Percentiles rank a stretch among this genome's conserved stretches.
Evolutionary conservation across 1,140 invertebrate species (phyloP).

Genomic region (Sycophila sp.): DNA sequence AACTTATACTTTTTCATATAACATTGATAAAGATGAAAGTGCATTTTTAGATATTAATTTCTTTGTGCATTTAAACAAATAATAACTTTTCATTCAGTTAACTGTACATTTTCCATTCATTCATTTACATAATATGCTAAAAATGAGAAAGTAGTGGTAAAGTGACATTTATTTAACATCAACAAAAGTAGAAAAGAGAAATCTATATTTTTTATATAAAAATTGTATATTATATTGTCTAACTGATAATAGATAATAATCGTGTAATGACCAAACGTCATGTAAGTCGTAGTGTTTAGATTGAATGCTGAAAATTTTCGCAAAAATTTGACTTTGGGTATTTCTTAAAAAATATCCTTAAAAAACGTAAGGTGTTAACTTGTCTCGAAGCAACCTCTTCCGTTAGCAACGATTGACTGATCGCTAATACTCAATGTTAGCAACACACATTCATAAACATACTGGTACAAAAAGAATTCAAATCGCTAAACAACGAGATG

Average conservation of each 20-base stretch:
- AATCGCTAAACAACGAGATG: constrained; percentile 32
- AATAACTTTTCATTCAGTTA: background rate
- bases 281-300: no score
- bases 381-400: constrained; percentile 20
- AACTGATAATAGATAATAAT: background rate
- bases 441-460: constrained; percentile 3
- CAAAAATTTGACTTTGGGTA: constrained; percentile 19
- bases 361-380: constrained; percentile 8
- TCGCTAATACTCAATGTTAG: constrained; percentile 25
- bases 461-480: constrained; percentile 6
- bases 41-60: background rate
- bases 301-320: no score
- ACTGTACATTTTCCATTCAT: background rate
- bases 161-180: no score
- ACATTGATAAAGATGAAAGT: no score
- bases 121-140: no score
- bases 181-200: background rate
- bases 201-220: constrained; percentile 18
- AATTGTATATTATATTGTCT: background rate
- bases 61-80: no score
- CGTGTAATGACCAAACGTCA: no score
- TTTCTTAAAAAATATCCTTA: constrained; percentile 24
- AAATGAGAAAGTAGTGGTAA: no score
- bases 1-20: no score
- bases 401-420: constrained; percentile 33